Percentiles rank a stretch among this genome's conserved stretches.
Evolutionary conservation across 2,888 invertebrate species (phyloP).

Genomic region (Harpalus rufipes): DNA sequence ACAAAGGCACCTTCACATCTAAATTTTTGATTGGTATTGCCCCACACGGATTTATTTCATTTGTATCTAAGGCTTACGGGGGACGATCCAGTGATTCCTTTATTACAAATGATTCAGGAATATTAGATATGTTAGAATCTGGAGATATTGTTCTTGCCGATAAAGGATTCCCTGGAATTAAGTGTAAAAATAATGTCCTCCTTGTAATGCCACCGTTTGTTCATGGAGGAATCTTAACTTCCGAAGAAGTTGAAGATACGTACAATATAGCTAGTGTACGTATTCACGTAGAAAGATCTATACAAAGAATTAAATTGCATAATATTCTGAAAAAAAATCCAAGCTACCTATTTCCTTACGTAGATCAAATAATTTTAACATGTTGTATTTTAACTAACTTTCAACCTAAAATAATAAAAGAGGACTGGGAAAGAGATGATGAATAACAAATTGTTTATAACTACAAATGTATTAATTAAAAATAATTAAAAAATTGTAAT

Average conservation of each 20-base stretch:
- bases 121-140: not conserved
- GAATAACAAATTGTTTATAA: not conserved
- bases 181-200: not conserved
- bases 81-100: conserved; percentile 15
- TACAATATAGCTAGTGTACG: conserved; percentile 42
- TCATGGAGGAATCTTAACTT: conserved; percentile 13
- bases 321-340: too few relatives aligned
- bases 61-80: conserved; percentile 20
- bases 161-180: conserved; percentile 16
- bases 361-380: conserved; percentile 26
- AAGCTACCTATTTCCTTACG: not conserved
- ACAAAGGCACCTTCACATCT: conserved; percentile 11
- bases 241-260: conserved; percentile 41
- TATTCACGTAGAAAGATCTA: conserved; percentile 14
- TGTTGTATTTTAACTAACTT: conserved; percentile 47
- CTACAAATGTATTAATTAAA: not conserved
- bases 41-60: conserved; percentile 25
- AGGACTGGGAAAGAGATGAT: not conserved
- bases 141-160: conserved; percentile 22
- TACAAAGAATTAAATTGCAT: too few relatives aligned
- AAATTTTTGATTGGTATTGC: conserved; percentile 29
- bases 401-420: conserved; percentile 28
- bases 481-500: conserved; percentile 4
- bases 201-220: conserved; percentile 47
- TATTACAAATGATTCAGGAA: conserved; percentile 18